Percentiles rank a stretch among this genome's conserved stretches.
Evolutionary conservation across 92 coral and sea anemone species (phyloP).

Genomic region (Actinostola sp.): DNA sequence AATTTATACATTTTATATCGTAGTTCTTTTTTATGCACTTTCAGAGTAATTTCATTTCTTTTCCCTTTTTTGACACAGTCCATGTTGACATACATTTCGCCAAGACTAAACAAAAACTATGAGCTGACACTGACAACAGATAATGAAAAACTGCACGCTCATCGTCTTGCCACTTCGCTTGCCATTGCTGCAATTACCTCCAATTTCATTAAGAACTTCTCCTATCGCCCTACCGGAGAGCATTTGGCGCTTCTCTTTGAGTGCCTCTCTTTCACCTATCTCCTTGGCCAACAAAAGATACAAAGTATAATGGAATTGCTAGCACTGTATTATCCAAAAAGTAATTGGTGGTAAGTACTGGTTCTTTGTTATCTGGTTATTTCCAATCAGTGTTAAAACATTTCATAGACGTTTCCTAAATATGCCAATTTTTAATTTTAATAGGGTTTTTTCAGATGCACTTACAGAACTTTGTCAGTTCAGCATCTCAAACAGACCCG

Average conservation of each 20-base stretch:
- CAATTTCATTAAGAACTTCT: neutral
- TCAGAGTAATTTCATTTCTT: neutral
- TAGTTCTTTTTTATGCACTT: too few species aligned
- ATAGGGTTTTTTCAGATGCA: conserved; percentile 50
- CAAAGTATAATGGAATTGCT: conserved; percentile 13
- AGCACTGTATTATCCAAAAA: conserved; percentile 10
- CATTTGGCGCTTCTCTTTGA: neutral
- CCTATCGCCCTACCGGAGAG: neutral
- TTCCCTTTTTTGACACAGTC: conserved; percentile 4
- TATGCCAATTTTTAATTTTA: neutral
- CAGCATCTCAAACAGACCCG: conserved; percentile 11
- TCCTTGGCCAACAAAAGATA: conserved; percentile 2
- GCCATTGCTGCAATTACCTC: conserved; percentile 21
- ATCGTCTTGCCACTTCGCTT: conserved; percentile 28
- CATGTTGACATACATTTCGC: conserved; percentile 8
- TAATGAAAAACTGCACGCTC: conserved; percentile 9
- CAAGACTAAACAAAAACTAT: conserved; percentile 10
- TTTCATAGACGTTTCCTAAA: neutral
- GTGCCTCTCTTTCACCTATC: conserved; percentile 5
- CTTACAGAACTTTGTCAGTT: conserved; percentile 46
- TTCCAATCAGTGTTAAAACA: neutral
- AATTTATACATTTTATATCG: too few species aligned
- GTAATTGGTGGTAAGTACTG: conserved; percentile 11
- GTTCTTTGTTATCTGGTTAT: too few species aligned
- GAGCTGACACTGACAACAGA: neutral